phyloP scores from a whole-genome alignment of 2,888 invertebrate genomes.

The Glomeris marginata region DNA sequence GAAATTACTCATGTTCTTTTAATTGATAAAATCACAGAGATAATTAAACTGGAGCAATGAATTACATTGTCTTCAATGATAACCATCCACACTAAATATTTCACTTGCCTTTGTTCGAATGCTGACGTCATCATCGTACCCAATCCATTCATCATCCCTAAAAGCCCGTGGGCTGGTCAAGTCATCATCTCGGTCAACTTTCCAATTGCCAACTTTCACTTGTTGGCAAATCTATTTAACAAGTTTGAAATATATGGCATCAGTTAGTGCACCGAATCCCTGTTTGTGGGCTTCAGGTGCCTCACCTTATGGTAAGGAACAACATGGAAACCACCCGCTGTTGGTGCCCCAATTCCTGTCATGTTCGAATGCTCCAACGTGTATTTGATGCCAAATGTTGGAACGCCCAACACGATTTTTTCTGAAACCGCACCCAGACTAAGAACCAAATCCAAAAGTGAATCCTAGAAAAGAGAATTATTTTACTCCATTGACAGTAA shows the following conservation, averaged over 20 bases:
- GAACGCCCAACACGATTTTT: constrained; percentile 53
- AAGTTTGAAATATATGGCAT: neutral
- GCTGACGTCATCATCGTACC: constrained; percentile 57
- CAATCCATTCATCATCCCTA: constrained; percentile 53
- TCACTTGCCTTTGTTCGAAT: constrained; percentile 47
- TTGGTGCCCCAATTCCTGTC: constrained; percentile 53
- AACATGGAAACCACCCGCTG: constrained; percentile 39
- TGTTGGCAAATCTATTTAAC: constrained; percentile 36
- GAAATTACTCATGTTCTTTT: neutral
- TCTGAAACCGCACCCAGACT: constrained; percentile 54
- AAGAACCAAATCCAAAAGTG: constrained; percentile 52
- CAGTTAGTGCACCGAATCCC: neutral
- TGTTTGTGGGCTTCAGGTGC: constrained; percentile 1
- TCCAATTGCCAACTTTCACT: constrained; percentile 47
- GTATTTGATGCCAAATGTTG: constrained; percentile 52
- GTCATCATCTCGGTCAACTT: constrained; percentile 59
- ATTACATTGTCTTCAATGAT: neutral
- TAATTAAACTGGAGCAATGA: neutral
- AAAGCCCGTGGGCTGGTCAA: constrained; percentile 61
- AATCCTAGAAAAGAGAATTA: constrained; percentile 40
- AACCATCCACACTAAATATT: neutral
- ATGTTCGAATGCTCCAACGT: constrained; percentile 45
- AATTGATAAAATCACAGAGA: neutral
- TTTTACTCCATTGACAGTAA: constrained; percentile 2
- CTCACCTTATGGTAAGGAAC: constrained; percentile 42